Evolutionary conservation across 1,140 invertebrate genomes (phyloP).

Genomic region (Solen grandis): DNA sequence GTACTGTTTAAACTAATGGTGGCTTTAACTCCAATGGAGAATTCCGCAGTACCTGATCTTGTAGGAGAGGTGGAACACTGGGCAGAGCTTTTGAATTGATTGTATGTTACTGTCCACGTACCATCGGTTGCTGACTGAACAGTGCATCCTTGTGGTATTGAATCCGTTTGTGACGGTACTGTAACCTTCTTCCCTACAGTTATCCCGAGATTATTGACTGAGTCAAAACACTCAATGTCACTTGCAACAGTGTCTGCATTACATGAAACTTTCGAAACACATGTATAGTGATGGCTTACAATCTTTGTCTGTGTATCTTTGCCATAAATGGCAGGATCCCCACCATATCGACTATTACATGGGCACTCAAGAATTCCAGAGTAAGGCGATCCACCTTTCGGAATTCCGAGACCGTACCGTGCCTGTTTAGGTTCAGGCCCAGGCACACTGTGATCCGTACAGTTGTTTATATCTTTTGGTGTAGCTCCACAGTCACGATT

Average conservation of each 20-base stretch:
- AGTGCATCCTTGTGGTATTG: constrained; percentile 39
- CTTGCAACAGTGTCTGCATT: not conserved
- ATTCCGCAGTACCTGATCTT: constrained; percentile 16
- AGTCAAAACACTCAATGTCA: constrained; percentile 35
- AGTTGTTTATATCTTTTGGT: constrained; percentile 53
- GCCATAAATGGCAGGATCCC: constrained; percentile 54
- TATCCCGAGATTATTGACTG: constrained; percentile 31
- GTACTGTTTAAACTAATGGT: constrained; percentile 10
- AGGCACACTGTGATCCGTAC: constrained; percentile 25
- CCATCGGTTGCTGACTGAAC: constrained; percentile 14
- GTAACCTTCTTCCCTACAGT: constrained; percentile 38
- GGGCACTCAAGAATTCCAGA: constrained; percentile 59
- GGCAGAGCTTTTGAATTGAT: constrained; percentile 28
- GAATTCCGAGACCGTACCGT: constrained; percentile 55
- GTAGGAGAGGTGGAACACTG: constrained; percentile 37
- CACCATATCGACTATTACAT: constrained; percentile 56
- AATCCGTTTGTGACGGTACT: not conserved
- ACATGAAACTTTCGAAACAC: constrained; percentile 21
- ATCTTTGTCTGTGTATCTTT: constrained; percentile 39
- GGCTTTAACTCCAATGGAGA: constrained; percentile 11
- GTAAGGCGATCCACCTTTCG: constrained; percentile 42
- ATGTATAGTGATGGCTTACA: constrained; percentile 41
- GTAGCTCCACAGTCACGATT: constrained; percentile 58
- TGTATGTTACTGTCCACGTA: constrained; percentile 33
- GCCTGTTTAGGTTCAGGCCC: constrained; percentile 55